These are phyloP conservation scores for Sphaerodactylus townsendi DNA, from an alignment of 2,113 vertebrate genomes.

Conservation along the genomic window DNA sequence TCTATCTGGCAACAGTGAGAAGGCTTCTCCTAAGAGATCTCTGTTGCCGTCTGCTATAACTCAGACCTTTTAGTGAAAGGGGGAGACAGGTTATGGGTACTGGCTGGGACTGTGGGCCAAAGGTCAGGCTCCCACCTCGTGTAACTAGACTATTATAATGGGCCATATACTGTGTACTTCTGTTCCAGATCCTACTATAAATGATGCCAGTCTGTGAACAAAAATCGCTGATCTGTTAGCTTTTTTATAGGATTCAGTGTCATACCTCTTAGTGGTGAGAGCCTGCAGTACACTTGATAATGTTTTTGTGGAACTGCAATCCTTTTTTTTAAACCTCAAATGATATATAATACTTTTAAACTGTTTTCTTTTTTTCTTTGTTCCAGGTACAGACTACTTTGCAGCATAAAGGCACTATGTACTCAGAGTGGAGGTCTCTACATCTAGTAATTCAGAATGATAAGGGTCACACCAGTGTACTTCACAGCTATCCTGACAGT, in stretches of 20 bases:
- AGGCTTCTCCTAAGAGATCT: no score
- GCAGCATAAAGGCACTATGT: conserved; percentile 85
- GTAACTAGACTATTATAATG: no score
- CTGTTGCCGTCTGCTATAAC: no score
- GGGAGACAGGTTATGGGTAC: no score
- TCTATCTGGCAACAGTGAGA: no score
- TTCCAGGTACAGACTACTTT: conserved; percentile 71
- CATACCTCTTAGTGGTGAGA: background rate
- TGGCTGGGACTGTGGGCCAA: no score
- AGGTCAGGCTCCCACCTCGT: no score
- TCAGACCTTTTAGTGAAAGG: no score
- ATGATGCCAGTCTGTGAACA: background rate
- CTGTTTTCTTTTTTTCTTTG: background rate
- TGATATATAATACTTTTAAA: background rate
- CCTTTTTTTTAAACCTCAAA: background rate
- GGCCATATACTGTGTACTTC: no score
- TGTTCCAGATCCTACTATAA: background rate
- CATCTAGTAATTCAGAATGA: conserved; percentile 95
- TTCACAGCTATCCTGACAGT: conserved; percentile 90
- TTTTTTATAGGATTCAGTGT: background rate
- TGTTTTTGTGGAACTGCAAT: background rate
- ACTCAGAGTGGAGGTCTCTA: conserved; percentile 97
- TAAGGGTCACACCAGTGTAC: conserved; percentile 93
- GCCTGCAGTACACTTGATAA: background rate
- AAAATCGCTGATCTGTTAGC: background rate